Base-by-base conservation (phyloP, 2,113 vertebrate genomes). In the Oceanites oceanicus region DNA sequence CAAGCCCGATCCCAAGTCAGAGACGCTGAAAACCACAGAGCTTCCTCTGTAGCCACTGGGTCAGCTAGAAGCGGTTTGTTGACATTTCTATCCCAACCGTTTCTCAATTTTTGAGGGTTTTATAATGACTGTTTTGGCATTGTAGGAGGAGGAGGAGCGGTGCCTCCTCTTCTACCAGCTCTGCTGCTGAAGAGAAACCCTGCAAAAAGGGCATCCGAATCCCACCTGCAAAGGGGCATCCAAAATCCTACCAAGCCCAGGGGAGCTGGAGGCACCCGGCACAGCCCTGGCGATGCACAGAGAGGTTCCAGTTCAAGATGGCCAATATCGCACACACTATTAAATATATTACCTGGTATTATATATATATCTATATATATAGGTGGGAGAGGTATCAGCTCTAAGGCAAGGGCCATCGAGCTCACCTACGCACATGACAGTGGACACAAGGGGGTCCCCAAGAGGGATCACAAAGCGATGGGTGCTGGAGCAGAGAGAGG, bases 61-160 rank as follows among this genome's bases (percentile, higher is more conserved):
- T n/a, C 65, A 89, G 83, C 65, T 13, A 13, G 5, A 17, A 72
- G 91, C 89, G 61, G 56, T 47, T 85, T 89, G 87, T 63, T 86
- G 58, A 75, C 87, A 72, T 94, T 91, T 78, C 61, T 71, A 8
- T 30, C 49, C 68, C 40, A 26, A 74, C 65, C 91, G 73, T 65
- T 92, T 92, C 66, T 73, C 86, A 49, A 5, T 87, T 95, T 86
- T 91, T 92, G 86, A 89, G 92, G 92, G 76, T 16, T 89, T 89
- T 44, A 15, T 78, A 89, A 92, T 88, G 42, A 88, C 85, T 77
- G 74, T 27, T 93, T 94, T 76, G 92, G 44, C 38, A 71, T 7
- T 36, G 66, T 55, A 49, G 63, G 19, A 47, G 84, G 19, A 47
- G 84, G 42, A 63, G 34, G 21, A 89, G 65, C 1, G 0, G 56